These are phyloP conservation scores for Clavelina lepadiformis DNA, from an alignment of 23 tunicate species.

Conservation along the genomic window DNA sequence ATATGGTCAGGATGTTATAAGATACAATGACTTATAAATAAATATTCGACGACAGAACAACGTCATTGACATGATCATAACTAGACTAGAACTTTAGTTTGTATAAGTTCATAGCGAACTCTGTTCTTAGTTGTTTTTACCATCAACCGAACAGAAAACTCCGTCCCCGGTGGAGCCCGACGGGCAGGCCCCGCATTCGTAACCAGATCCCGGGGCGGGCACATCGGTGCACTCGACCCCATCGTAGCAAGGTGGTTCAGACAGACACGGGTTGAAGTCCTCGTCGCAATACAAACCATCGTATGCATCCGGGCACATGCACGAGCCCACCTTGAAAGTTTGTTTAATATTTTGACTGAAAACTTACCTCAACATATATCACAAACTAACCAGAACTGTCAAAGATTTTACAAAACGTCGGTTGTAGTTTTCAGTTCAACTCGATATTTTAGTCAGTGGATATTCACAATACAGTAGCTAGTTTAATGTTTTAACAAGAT, in stretches of 20 bases:
- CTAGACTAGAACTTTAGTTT: neutral
- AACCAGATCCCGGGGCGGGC: conserved; percentile 31
- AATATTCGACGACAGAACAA: too few species aligned
- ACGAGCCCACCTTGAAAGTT: conserved; percentile 23
- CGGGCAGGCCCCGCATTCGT: conserved; percentile 28
- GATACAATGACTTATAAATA: too few species aligned
- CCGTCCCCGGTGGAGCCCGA: conserved; percentile 19
- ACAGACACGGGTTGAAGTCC: conserved; percentile 26
- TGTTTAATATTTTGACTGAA: too few species aligned
- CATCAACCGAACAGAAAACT: conserved; percentile 2
- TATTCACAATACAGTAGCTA: too few species aligned
- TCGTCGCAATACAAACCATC: conserved; percentile 24
- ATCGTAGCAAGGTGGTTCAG: conserved; percentile 1
- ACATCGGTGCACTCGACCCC: conserved; percentile 21
- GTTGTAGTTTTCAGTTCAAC: too few species aligned
- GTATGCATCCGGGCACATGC: conserved; percentile 42
- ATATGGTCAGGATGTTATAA: too few species aligned
- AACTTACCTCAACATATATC: neutral
- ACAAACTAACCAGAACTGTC: neutral
- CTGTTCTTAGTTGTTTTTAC: conserved; percentile 3
- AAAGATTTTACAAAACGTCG: too few species aligned
- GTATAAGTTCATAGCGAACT: neutral
- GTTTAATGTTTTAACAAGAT: too few species aligned
- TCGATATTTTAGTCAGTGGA: too few species aligned
- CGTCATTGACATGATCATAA: too few species aligned